Evolutionary conservation across 2,888 invertebrate species (phyloP).

Genomic region (Cantharis rufa): DNA sequence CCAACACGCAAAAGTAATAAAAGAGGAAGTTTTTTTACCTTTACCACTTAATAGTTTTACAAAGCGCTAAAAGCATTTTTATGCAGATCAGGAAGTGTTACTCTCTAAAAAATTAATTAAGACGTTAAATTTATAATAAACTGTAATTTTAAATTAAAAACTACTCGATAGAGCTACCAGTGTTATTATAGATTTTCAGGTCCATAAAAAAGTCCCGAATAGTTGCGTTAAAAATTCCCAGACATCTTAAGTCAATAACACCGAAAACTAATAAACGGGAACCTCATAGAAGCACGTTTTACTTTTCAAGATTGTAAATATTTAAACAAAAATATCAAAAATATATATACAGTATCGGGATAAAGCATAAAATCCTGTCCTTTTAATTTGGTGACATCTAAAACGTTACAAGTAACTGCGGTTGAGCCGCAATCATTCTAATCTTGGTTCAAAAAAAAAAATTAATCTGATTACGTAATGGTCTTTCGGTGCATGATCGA

Average conservation of each 20-base stretch:
- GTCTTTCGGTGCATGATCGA: not conserved
- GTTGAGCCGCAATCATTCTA: not conserved
- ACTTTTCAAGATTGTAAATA: not conserved
- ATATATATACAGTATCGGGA: no score
- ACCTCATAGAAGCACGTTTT: not conserved
- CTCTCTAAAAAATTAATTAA: not conserved
- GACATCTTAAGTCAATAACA: not conserved
- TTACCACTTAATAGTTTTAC: not conserved
- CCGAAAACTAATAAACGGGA: not conserved
- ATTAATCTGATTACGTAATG: not conserved
- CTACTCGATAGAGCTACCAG: not conserved
- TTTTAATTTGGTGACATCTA: no score
- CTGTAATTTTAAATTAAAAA: not conserved
- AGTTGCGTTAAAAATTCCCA: not conserved
- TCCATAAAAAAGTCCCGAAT: not conserved
- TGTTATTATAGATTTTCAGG: not conserved
- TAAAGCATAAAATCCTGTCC: no score
- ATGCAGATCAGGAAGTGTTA: not conserved
- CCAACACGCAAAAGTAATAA: not conserved
- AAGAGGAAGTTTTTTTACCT: not conserved
- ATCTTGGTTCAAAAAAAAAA: not conserved
- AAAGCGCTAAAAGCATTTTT: not conserved
- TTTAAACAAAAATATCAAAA: not conserved
- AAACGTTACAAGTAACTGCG: not conserved
- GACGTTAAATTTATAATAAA: not conserved